Evolutionary conservation across 2,113 vertebrate genomes (phyloP).

Genomic region (Plectropomus leopardus): DNA sequence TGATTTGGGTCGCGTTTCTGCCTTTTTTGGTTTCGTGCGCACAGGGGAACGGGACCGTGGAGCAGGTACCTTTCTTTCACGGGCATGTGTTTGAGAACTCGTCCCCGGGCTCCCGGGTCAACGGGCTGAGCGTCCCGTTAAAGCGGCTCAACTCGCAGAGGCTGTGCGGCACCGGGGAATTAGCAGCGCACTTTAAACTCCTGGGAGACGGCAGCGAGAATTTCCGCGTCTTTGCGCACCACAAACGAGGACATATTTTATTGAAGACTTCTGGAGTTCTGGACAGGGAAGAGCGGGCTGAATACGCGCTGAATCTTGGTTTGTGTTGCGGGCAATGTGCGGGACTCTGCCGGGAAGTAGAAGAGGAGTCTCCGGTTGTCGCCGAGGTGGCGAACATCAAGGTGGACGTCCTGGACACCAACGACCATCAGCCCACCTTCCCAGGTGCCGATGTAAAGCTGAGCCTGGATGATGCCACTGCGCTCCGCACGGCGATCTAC

Average conservation of each 20-base stretch:
- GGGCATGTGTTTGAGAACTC: constrained; percentile 91
- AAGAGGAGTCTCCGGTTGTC: constrained; percentile 47
- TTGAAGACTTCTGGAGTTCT: constrained; percentile 86
- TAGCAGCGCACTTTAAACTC: constrained; percentile 84
- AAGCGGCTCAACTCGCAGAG: constrained; percentile 84
- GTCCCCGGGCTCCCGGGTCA: constrained; percentile 87
- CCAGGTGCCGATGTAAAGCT: constrained; percentile 74
- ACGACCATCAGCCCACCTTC: constrained; percentile 90
- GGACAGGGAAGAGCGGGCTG: constrained; percentile 87
- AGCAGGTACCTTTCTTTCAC: constrained; percentile 85
- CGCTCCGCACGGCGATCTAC: constrained; percentile 85
- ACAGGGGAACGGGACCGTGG: constrained; percentile 76
- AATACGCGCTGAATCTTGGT: constrained; percentile 85
- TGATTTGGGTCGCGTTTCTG: constrained; percentile 82
- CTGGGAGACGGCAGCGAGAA: constrained; percentile 85
- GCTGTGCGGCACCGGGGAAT: constrained; percentile 77
- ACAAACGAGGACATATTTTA: constrained; percentile 86
- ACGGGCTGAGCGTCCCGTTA: constrained; percentile 88
- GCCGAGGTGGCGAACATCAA: constrained; percentile 85
- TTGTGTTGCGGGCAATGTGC: constrained; percentile 84
- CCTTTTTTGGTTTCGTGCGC: constrained; percentile 74
- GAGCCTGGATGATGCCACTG: constrained; percentile 88
- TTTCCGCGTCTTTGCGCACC: constrained; percentile 88
- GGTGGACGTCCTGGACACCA: constrained; percentile 90
- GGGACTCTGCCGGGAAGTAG: constrained; percentile 41